Conservation (phyloP, 2,888 invertebrate genomes). For the Hermaeophaga mercurialis region DNA sequence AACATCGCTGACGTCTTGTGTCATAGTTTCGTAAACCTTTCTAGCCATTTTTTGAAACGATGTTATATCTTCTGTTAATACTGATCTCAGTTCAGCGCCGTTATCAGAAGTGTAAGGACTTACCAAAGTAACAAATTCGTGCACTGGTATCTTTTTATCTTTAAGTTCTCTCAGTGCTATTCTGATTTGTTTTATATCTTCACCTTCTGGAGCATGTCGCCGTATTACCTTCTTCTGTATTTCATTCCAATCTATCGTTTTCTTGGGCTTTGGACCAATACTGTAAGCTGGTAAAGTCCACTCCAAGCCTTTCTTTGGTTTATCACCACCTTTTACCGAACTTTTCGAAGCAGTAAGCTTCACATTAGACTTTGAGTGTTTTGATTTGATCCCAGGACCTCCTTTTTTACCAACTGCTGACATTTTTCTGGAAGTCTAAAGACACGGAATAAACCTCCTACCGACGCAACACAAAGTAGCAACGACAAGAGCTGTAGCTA, state of each 20-base stretch:
- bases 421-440: conserved; percentile 16
- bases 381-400: neutral
- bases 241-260: conserved; percentile 40
- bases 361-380: neutral
- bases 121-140: conserved; percentile 52
- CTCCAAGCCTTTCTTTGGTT: conserved; percentile 33
- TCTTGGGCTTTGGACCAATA: conserved; percentile 31
- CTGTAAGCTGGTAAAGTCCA: conserved; percentile 42
- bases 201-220: conserved; percentile 50
- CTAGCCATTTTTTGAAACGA: conserved; percentile 50
- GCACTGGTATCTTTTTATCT: conserved; percentile 46
- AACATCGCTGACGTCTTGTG: conserved; percentile 55
- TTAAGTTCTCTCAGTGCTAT: conserved; percentile 40
- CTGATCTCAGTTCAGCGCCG: conserved; percentile 46
- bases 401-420: neutral
- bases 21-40: conserved; percentile 55
- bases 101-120: conserved; percentile 53
- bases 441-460: conserved; percentile 39
- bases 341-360: neutral
- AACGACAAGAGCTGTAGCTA: conserved; percentile 41
- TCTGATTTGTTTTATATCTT: conserved; percentile 49
- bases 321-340: conserved; percentile 3
- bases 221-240: conserved; percentile 47
- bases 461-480: conserved; percentile 41
- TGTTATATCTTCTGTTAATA: conserved; percentile 51